Evolutionary conservation across 37 sponge, comb jelly and placozoan genomes (phyloP), one percentile per base, ranked within the genome.

Genomic region (Geodia barretti): DNA sequence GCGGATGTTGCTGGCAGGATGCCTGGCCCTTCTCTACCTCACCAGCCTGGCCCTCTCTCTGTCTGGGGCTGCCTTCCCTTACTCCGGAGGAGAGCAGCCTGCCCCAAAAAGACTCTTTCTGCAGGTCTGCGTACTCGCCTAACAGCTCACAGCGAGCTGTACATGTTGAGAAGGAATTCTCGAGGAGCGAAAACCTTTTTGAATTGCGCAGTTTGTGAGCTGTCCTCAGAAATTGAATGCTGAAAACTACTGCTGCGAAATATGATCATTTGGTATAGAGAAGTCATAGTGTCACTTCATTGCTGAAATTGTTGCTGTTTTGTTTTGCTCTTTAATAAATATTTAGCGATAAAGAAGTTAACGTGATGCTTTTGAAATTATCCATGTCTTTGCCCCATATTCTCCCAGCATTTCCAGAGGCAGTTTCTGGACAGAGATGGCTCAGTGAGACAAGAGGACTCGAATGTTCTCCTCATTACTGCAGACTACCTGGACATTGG

Each of bases 21-120:
- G 63, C 21, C 39, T 80, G 11, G 23, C 74, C 41, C 66, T 42
- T 1, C 17, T 68, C 20, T 79, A 32, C 23, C 14, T 36, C 11
- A 8, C 64, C 0, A 14, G 26, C 3, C 26, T 80, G 2, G 41
- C 54, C 2, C 41, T 75, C 21, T 28, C 70, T 68, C 73, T 66
- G 23, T 30, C 32, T 26, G 87, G 87, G 11, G 35, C 8, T n/a
- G 47, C 80, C 20, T 39, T 30, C 20, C 81, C 87, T 9, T 86
- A 80, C 69, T 84, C 84, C 23, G 39, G 79, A 66, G 41, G 21
- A 1, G 70, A 47, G 41, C 61, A 14, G 21, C 87, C 87, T 26
- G 72, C 7, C 11, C 87, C 87, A 47, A 86, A 86, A 65, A 64
- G 88, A 41, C 24, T 88, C 59, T 82, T 63, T 70, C 28, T 81